These are phyloP conservation scores for Microtus montanus DNA, from an alignment of 2,113 vertebrate species.

Conservation along the genomic window DNA sequence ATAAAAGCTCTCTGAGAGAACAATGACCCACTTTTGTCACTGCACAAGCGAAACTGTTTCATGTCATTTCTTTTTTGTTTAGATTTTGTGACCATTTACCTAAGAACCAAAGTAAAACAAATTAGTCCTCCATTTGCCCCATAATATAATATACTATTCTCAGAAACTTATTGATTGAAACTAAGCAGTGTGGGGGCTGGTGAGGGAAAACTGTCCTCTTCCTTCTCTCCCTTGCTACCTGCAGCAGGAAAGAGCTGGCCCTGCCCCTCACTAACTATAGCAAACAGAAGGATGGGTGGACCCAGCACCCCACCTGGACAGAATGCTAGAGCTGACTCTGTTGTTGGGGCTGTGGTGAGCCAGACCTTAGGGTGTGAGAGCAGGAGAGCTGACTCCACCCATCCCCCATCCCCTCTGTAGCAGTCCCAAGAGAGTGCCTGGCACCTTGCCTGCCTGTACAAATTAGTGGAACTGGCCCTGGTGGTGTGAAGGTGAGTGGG, in stretches of 20 bases:
- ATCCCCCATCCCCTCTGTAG: background rate
- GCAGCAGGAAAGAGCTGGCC: background rate
- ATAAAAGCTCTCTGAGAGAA: conserved; percentile 57
- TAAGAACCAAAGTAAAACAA: conserved; percentile 27
- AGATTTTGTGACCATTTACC: conserved; percentile 44
- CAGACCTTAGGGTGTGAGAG: background rate
- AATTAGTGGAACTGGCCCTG: background rate
- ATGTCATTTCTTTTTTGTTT: conserved; percentile 29
- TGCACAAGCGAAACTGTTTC: conserved; percentile 43
- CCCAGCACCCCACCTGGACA: background rate
- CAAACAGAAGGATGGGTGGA: background rate
- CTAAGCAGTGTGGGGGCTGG: background rate
- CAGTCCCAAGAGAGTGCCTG: background rate
- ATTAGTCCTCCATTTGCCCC: conserved; percentile 60
- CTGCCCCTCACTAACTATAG: background rate
- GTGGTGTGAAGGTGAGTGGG: background rate
- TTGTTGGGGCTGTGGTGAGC: too few species aligned
- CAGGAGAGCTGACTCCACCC: background rate
- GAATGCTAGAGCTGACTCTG: background rate
- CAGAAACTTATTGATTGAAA: conserved; percentile 37
- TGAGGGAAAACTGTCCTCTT: background rate
- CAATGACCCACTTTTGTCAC: conserved; percentile 47
- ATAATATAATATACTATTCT: conserved; percentile 18
- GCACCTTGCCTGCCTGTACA: background rate
- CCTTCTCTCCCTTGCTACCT: background rate